These are phyloP conservation scores for Ametastegia equiseti DNA, from an alignment of 2,888 invertebrate species.

Conservation along the genomic window DNA sequence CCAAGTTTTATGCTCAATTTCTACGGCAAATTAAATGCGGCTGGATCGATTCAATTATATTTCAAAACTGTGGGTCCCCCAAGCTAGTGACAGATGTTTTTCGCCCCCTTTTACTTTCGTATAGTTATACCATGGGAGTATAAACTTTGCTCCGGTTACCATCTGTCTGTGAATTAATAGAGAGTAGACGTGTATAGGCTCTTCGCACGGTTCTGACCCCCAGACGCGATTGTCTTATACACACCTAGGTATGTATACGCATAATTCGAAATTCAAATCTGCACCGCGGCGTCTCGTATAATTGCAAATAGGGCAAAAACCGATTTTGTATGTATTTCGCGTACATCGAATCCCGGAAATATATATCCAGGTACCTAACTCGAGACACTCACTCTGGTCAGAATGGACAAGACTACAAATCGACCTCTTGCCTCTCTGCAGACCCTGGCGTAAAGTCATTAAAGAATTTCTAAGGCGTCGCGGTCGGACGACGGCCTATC, in stretches of 20 bases:
- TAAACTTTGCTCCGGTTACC: not conserved
- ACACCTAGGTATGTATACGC: not conserved
- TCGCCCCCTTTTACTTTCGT: not conserved
- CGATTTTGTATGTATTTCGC: no score
- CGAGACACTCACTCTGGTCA: not conserved
- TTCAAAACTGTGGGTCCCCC: not conserved
- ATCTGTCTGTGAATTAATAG: not conserved
- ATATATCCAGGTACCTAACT: not conserved
- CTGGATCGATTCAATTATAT: conserved; percentile 8
- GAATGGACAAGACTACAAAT: conserved; percentile 53
- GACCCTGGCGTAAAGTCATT: conserved; percentile 67
- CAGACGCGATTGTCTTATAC: no score
- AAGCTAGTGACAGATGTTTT: conserved; percentile 11
- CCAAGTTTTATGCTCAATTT: no score
- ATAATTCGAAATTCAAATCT: no score
- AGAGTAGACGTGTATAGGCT: not conserved
- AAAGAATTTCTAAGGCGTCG: conserved; percentile 72
- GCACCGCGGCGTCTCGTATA: not conserved
- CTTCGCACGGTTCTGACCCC: not conserved
- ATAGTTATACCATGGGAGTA: not conserved
- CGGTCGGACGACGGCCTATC: conserved; percentile 71
- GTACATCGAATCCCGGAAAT: no score
- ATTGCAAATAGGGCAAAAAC: not conserved
- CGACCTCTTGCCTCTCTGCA: conserved; percentile 58
- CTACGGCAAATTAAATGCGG: not conserved